Conservation (phyloP, 2,888 invertebrate genomes). For the Eumacrocentrus americanus region DNA sequence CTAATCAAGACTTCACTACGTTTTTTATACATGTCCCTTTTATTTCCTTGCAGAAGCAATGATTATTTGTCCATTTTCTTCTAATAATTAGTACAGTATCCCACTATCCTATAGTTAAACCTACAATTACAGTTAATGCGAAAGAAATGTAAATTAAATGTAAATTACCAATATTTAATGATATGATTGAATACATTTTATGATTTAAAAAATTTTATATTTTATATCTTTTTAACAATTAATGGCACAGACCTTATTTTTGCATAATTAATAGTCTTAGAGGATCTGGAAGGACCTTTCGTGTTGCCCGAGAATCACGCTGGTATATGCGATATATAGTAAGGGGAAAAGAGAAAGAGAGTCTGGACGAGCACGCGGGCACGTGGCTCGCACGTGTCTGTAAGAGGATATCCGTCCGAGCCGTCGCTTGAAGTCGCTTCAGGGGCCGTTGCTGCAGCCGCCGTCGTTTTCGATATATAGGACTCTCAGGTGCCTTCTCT, state of each 20-base stretch:
- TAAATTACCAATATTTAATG: no score
- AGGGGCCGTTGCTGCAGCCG: conserved; percentile 19
- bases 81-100: no score
- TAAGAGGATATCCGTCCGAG: conserved; percentile 60
- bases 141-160: no score
- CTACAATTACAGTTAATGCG: no score
- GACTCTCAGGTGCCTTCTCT: conserved; percentile 28
- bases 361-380: conserved; percentile 40
- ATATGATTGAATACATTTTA: no score
- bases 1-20: conserved; percentile 11
- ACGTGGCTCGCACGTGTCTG: conserved; percentile 60
- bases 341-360: conserved; percentile 11
- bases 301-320: conserved; percentile 24
- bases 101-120: no score
- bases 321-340: no score
- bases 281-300: conserved; percentile 23
- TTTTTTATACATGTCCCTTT: neutral
- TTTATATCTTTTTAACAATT: neutral
- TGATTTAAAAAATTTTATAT: no score
- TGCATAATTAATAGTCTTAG: conserved; percentile 58
- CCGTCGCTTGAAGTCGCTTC: conserved; percentile 28
- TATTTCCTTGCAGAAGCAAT: neutral
- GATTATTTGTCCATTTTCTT: no score
- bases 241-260: neutral
- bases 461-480: conserved; percentile 20